phyloP scores from a whole-genome alignment of 2,797 vertebrate genomes.

The Heteromormyrus szaboi region DNA sequence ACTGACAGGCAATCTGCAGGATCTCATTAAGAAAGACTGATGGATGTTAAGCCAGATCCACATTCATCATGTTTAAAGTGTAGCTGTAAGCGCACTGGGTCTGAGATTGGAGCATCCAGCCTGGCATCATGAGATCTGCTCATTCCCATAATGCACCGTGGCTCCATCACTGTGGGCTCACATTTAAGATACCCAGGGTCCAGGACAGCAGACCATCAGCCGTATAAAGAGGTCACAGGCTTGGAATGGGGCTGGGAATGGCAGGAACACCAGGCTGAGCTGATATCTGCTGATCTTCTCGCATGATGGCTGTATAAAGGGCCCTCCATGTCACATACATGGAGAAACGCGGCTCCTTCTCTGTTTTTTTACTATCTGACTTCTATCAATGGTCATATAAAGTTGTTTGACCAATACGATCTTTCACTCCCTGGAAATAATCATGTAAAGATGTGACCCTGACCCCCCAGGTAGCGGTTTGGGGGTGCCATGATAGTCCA shows the following conservation, averaged over 20 bases:
- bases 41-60: neutral
- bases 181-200: neutral
- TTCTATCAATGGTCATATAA: neutral
- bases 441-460: neutral
- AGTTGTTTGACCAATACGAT: neutral
- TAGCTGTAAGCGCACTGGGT: neutral
- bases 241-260: neutral
- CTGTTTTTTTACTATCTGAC: neutral
- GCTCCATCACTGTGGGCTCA: neutral
- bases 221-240: neutral
- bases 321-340: neutral
- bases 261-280: neutral
- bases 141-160: neutral
- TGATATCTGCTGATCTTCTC: neutral
- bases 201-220: neutral
- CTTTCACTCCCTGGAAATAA: neutral
- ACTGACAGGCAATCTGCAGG: neutral
- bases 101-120: neutral
- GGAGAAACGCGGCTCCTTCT: neutral
- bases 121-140: neutral
- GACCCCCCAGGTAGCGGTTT: neutral
- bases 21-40: neutral
- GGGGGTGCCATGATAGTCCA: neutral
- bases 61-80: neutral
- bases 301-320: neutral